phyloP scores from a whole-genome alignment of 2,797 vertebrate genomes.

The Acipenser transmontanus region DNA sequence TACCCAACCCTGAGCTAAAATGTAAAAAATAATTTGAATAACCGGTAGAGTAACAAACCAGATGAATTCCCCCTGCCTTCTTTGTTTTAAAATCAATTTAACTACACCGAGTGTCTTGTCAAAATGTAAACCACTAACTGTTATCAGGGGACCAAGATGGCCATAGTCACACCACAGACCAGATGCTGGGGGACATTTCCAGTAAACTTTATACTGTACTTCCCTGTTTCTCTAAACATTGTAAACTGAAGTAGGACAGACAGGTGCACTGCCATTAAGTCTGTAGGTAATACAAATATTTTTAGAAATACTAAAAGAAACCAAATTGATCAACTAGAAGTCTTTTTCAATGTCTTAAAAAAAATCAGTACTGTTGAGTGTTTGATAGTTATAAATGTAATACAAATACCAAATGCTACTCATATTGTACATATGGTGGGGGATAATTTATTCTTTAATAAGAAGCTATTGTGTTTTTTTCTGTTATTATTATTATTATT shows the following conservation, averaged over 20 bases:
- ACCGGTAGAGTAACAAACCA: neutral
- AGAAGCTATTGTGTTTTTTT: too few species aligned
- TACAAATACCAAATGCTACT: too few species aligned
- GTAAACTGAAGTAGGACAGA: neutral
- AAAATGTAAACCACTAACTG: neutral
- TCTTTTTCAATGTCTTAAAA: too few species aligned
- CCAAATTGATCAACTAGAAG: too few species aligned
- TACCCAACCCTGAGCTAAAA: neutral
- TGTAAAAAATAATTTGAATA: neutral
- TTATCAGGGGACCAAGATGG: neutral
- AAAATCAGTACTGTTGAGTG: too few species aligned
- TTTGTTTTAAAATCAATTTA: constrained; percentile 7
- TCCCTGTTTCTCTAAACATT: constrained; percentile 2
- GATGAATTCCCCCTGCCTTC: constrained; percentile 7
- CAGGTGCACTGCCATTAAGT: constrained; percentile 10
- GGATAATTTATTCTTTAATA: too few species aligned
- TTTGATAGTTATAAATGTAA: too few species aligned
- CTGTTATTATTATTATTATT: too few species aligned
- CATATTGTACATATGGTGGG: too few species aligned
- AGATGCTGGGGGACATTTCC: constrained; percentile 10
- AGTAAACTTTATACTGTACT: neutral
- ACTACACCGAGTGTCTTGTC: neutral
- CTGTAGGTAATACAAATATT: neutral
- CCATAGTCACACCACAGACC: neutral
- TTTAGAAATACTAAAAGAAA: too few species aligned